phyloP scores from a whole-genome alignment of 2,797 vertebrate species.

The Dendrocincla fuliginosa region DNA sequence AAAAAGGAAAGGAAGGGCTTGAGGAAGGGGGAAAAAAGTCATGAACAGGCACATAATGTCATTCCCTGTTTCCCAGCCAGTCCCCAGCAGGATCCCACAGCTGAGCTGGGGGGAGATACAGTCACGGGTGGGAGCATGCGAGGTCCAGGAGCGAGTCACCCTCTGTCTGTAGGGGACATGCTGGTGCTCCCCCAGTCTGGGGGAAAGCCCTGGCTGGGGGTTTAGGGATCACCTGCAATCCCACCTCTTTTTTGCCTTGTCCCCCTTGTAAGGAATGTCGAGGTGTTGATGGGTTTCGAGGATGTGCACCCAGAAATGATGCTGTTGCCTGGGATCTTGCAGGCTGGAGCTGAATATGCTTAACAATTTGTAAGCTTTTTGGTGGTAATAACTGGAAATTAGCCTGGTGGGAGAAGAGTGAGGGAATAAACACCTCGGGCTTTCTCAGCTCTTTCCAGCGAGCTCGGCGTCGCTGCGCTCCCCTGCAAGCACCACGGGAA shows the following conservation, averaged over 20 bases:
- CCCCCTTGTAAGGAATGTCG: not conserved
- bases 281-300: rapidly evolving
- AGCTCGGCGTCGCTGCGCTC: not conserved
- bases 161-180: not conserved
- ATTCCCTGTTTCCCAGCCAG: not conserved
- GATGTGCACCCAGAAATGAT: not conserved
- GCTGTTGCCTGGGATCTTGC: not conserved
- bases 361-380: not conserved
- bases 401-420: not conserved
- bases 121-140: rapidly evolving
- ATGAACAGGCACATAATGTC: not conserved
- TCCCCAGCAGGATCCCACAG: rapidly evolving
- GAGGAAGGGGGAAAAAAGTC: not conserved
- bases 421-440: not conserved
- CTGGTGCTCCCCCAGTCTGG: not conserved
- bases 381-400: not conserved
- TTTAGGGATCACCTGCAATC: too few species aligned
- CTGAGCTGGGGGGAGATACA: rapidly evolving
- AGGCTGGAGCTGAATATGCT: not conserved
- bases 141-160: rapidly evolving
- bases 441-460: not conserved
- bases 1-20: not conserved
- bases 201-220: not conserved
- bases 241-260: not conserved
- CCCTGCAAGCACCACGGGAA: not conserved